These are phyloP conservation scores for Ochropleura leucogaster DNA, from an alignment of 2,888 invertebrate species.

Conservation along the genomic window DNA sequence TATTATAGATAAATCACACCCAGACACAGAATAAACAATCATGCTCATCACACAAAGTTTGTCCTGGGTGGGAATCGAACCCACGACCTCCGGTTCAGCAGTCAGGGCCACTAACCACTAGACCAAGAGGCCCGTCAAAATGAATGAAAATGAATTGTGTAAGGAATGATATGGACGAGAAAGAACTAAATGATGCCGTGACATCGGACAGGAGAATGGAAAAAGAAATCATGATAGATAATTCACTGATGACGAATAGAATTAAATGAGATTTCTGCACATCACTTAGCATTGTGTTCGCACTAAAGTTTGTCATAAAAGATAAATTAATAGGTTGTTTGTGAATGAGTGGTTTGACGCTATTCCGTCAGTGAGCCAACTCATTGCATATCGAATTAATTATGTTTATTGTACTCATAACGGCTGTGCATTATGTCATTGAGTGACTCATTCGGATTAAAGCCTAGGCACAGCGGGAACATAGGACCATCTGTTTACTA, in stretches of 20 bases:
- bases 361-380: slow-evolving; percentile 42
- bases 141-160: too few species aligned
- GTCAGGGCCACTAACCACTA: too few species aligned
- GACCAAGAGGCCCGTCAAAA: too few species aligned
- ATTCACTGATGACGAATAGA: not conserved
- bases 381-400: slow-evolving; percentile 53
- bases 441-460: slow-evolving; percentile 48
- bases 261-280: slow-evolving; percentile 8
- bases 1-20: too few species aligned
- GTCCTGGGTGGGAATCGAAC: too few species aligned
- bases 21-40: too few species aligned
- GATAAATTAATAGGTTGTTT: slow-evolving; percentile 42
- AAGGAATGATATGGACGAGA: too few species aligned
- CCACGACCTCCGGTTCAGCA: too few species aligned
- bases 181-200: too few species aligned
- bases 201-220: too few species aligned
- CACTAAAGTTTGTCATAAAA: slow-evolving; percentile 13
- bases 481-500: not conserved
- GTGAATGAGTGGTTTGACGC: slow-evolving; percentile 46
- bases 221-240: too few species aligned
- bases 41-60: too few species aligned
- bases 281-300: not conserved
- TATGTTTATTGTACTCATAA: slow-evolving; percentile 45
- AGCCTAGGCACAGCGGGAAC: slow-evolving; percentile 28
- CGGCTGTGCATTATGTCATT: slow-evolving; percentile 56